A percentile compares a stretch with the other conserved stretches of the same genome.
These are phyloP conservation scores for Etheostoma cragini DNA, from an alignment of 2,113 vertebrate species.

Conservation along the genomic window DNA sequence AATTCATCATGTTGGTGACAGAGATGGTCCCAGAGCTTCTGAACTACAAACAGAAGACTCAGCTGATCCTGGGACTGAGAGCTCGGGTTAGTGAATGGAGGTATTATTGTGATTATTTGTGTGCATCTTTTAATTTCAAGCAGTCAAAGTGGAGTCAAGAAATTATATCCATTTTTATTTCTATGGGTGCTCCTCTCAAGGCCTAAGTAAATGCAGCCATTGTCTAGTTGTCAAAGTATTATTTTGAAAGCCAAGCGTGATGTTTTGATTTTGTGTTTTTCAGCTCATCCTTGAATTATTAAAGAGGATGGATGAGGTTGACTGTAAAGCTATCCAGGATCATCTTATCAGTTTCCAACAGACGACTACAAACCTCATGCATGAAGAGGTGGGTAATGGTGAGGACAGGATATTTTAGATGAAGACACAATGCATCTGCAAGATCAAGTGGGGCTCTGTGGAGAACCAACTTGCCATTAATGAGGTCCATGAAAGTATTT, in stretches of 20 bases:
- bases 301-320: background rate
- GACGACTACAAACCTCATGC: background rate
- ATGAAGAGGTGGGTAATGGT: background rate
- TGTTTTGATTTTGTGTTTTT: background rate
- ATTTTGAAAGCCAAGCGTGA: background rate
- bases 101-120: background rate
- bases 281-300: conserved; percentile 20
- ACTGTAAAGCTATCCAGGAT: background rate
- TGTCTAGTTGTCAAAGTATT: background rate
- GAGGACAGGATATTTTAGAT: no score
- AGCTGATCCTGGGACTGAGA: conserved; percentile 22
- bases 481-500: no score
- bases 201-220: background rate
- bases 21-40: conserved; percentile 34
- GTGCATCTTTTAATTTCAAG: background rate
- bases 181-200: no score
- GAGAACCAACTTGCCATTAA: no score
- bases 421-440: no score
- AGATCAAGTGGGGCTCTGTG: no score
- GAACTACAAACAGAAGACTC: conserved; percentile 18
- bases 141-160: no score
- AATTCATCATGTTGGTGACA: conserved; percentile 21
- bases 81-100: conserved; percentile 13
- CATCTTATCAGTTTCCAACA: conserved; percentile 15
- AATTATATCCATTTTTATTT: no score